Conservation (phyloP, 2,113 vertebrate genomes). For the Phrynocephalus versicolor region DNA sequence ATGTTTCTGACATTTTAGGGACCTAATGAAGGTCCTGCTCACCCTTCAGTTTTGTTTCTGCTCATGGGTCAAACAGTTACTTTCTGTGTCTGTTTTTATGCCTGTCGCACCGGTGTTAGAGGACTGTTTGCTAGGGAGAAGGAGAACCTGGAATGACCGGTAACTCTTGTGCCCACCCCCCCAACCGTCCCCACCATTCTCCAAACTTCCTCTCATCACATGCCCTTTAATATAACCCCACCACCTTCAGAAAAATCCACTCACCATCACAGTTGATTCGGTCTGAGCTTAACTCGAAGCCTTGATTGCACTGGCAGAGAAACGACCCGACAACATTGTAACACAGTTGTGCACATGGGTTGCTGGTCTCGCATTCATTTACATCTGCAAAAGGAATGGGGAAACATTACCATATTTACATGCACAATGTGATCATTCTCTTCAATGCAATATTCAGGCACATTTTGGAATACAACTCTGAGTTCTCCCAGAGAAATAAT, state of each 20-base stretch:
- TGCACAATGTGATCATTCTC: too few relatives aligned
- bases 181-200: background rate
- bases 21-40: too few relatives aligned
- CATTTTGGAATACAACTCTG: too few relatives aligned
- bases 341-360: slow-evolving; percentile 91
- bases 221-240: background rate
- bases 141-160: background rate
- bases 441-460: too few relatives aligned
- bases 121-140: background rate
- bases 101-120: background rate
- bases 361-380: slow-evolving; percentile 89
- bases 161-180: background rate
- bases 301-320: slow-evolving; percentile 92
- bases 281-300: slow-evolving; percentile 89
- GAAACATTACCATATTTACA: background rate
- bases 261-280: slow-evolving; percentile 91
- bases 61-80: too few relatives aligned
- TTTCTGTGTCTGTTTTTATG: too few relatives aligned
- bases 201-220: background rate
- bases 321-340: slow-evolving; percentile 93
- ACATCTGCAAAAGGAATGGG: background rate
- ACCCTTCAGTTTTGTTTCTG: too few relatives aligned
- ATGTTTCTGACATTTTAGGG: too few relatives aligned
- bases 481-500: too few relatives aligned
- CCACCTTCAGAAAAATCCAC: background rate